Evolutionary conservation across 2,888 invertebrate species (phyloP).

Genomic region (Lydus trimaculatus): DNA sequence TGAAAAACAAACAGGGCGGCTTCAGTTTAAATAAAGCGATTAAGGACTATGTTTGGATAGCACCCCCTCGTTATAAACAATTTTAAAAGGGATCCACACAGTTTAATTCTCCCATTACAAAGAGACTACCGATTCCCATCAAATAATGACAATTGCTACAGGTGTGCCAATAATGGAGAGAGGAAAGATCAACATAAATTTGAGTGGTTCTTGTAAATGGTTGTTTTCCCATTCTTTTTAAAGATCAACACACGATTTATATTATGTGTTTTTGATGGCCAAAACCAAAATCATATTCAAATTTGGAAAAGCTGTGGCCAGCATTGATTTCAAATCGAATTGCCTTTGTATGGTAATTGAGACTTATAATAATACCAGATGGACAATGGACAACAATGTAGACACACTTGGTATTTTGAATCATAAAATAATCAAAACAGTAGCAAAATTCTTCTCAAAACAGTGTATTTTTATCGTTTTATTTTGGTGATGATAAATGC

Average conservation of each 20-base stretch:
- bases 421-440: slow-evolving; percentile 25
- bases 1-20: slow-evolving; percentile 55
- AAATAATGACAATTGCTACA: slow-evolving; percentile 30
- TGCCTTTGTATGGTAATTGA: slow-evolving; percentile 30
- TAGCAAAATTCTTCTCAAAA: neutral
- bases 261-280: slow-evolving; percentile 41
- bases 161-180: slow-evolving; percentile 35
- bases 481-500: neutral
- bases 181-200: slow-evolving; percentile 24
- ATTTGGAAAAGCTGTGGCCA: slow-evolving; percentile 26
- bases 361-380: slow-evolving; percentile 14
- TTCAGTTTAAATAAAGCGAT: slow-evolving; percentile 54
- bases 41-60: slow-evolving; percentile 50
- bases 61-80: slow-evolving; percentile 35
- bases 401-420: slow-evolving; percentile 15
- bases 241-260: slow-evolving; percentile 34
- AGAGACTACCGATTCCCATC: slow-evolving; percentile 41
- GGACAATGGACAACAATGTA: neutral
- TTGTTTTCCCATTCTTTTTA: slow-evolving; percentile 21
- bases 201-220: slow-evolving; percentile 25
- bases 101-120: slow-evolving; percentile 49
- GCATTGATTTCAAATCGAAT: slow-evolving; percentile 26
- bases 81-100: slow-evolving; percentile 38
- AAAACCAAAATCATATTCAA: slow-evolving; percentile 29
- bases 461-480: neutral